Base-by-base conservation (phyloP, 1,140 invertebrate genomes). In the Helicoverpa zea region DNA sequence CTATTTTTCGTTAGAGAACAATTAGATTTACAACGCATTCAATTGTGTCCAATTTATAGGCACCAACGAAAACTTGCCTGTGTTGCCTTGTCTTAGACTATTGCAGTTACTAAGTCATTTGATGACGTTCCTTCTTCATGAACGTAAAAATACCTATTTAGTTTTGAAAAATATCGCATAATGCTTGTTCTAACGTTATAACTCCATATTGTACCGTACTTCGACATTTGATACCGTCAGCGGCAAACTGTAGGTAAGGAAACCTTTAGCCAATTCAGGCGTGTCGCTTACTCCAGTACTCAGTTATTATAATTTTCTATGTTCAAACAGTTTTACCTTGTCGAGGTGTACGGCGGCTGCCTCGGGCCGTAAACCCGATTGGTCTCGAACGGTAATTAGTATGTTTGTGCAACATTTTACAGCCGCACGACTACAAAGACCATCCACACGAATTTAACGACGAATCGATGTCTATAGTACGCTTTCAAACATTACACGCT, bases 321-420 rank as follows among this genome's bases (percentile, higher is more conserved):
- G 68, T 54, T 72, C 49, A 51, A 72, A 72, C 47, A 72, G 49
- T 72, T 72, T 72, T 30, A 52, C 30, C 9, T 66, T 35, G 63
- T 66, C 35, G 29, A 72, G 68, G 49, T 52, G 66, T 70, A 54
- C 49, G 18, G 14, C 49, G 23, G 49, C 68, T 72, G 52, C 68
- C 49, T 51, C 49, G 29, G n/a, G 49, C 68, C 18, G 29, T 72
- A 72, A 72, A 72, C 49, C 64, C 68, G 68, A 72, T 72, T 72
- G 68, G 68, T 72, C 52, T 35, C 70, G 54, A 35, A 3, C 70
- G 52, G 23, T 73, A 73, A 73, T 73, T 73, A 52, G 70, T 58
- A 56, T 73, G 70, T 73, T 73, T 73, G 52, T 73, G 70, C 52
- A 73, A 73, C 70, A 58, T 73, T 73, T 73, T 73, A 73, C 68